Conservation (phyloP, 2,797 vertebrate species). For the Acanthurus leucopareius region DNA sequence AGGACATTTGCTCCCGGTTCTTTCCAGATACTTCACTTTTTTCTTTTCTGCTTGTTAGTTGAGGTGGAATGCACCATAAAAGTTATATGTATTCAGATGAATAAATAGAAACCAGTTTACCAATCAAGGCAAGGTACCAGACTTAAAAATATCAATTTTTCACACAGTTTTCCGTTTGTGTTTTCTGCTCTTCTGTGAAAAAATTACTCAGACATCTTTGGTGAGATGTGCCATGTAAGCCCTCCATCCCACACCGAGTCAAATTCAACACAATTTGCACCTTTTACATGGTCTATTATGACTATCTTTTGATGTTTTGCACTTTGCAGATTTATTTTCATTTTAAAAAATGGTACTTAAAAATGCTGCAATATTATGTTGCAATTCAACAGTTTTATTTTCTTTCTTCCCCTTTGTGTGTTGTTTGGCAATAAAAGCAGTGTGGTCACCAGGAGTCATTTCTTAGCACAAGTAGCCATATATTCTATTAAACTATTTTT, state of each 20-base stretch:
- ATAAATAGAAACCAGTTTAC: slow-evolving; percentile 8
- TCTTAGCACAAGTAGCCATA: slow-evolving; percentile 74
- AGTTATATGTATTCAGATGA: slow-evolving; percentile 10
- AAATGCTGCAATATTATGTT: slow-evolving; percentile 52
- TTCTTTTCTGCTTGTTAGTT: slow-evolving; percentile 1
- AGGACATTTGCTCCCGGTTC: no score
- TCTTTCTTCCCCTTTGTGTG: slow-evolving; percentile 37
- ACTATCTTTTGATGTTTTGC: slow-evolving; percentile 70
- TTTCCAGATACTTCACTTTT: neutral
- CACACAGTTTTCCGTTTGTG: neutral
- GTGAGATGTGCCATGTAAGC: slow-evolving; percentile 71
- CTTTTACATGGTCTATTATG: slow-evolving; percentile 61
- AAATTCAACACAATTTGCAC: slow-evolving; percentile 69
- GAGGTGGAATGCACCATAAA: neutral
- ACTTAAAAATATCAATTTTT: slow-evolving; percentile 16
- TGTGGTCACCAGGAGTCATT: slow-evolving; percentile 61
- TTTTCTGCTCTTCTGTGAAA: slow-evolving; percentile 30
- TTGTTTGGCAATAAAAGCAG: slow-evolving; percentile 72
- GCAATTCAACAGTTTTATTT: slow-evolving; percentile 54
- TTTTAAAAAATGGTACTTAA: slow-evolving; percentile 72
- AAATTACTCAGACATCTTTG: slow-evolving; percentile 5
- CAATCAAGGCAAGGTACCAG: slow-evolving; percentile 13
- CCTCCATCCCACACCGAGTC: slow-evolving; percentile 31
- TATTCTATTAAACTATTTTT: slow-evolving; percentile 77
- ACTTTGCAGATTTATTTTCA: slow-evolving; percentile 76